Evolutionary conservation across 2,888 invertebrate species (phyloP), one percentile per base, ranked within the genome.

Genomic region (Parnassius glacialis): DNA sequence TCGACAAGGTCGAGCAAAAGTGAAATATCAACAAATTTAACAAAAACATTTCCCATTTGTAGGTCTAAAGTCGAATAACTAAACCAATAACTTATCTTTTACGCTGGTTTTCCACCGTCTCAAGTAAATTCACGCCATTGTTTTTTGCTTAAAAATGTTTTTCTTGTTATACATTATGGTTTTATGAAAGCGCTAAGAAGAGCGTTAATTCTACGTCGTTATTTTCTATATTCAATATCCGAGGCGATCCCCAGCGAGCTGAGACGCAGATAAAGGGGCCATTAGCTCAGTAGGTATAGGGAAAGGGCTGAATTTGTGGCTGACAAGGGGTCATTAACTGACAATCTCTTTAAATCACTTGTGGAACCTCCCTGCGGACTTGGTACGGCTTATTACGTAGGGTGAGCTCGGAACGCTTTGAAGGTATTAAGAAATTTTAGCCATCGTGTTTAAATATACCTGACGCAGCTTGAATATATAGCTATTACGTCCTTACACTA

Each of bases 301-400:
- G 74, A 80, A 85, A 84, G 85, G 85, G 85, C 83, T 85, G 71
- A 82, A 83, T 85, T 85, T 85, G 88, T 82, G 86, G 85, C 77
- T 79, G 78, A 76, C 83, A 74, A 72, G 70, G 78, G 72, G 81
- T 83, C 85, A 87, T 89, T 87, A 87, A 84, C 87, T 84, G 86
- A 85, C 84, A 85, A 87, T 87, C 85, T 86, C 84, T 84, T 85
- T 87, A 87, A 89, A 88, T 89, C 87, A 87, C 89, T 90, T 83
- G 85, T 81, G 74, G 84, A 84, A 81, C 83, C 81, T 80, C 83
- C 84, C 81, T 67, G 68, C 74, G 79, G 82, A 73, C 79, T 78
- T 72, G 70, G 62, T 69, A 78, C 72, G 78, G 71, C 82, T 87
- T 87, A 88, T 87, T 87, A 83, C 80, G 65, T 72, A 81, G 89